Conservation (phyloP, 2,888 invertebrate species). For the Callosobruchus maculatus region DNA sequence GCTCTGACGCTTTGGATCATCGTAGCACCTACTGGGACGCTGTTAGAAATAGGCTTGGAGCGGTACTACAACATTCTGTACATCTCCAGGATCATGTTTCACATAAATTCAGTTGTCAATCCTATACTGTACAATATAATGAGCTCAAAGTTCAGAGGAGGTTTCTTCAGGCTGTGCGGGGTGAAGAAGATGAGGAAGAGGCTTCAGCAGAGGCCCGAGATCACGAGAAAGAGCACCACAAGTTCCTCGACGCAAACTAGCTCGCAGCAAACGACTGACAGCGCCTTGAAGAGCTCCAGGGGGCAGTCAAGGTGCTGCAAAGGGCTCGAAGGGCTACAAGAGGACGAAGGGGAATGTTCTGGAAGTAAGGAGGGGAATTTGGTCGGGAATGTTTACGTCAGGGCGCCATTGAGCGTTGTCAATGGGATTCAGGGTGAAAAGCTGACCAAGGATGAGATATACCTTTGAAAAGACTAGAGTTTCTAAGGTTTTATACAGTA, state of each 20-base stretch:
- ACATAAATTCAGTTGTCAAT: constrained; percentile 87
- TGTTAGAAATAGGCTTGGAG: constrained; percentile 64
- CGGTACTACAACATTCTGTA: constrained; percentile 79
- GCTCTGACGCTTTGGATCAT: constrained; percentile 86
- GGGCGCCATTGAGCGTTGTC: constrained; percentile 35
- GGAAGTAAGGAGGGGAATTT: constrained; percentile 17
- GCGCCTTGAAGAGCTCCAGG: constrained; percentile 60
- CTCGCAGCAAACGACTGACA: constrained; percentile 59
- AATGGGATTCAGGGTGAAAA: constrained; percentile 33
- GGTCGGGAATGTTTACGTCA: constrained; percentile 37
- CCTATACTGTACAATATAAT: constrained; percentile 89
- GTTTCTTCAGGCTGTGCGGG: constrained; percentile 67
- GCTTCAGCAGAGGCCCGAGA: constrained; percentile 47
- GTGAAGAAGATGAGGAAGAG: constrained; percentile 38
- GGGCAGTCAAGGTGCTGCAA: constrained; percentile 34
- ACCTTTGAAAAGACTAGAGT: constrained; percentile 27
- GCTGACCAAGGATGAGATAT: constrained; percentile 39
- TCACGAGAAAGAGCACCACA: constrained; percentile 61
- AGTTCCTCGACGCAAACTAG: constrained; percentile 59
- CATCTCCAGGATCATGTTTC: constrained; percentile 83
- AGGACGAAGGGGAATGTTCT: constrained; percentile 25
- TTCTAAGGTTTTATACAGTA: not conserved
- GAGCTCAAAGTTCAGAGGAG: constrained; percentile 86
- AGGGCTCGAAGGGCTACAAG: constrained; percentile 36
- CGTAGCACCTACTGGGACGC: constrained; percentile 64